Evolutionary conservation across 1,140 invertebrate genomes (phyloP).

Genomic region (Thalassaphorura encarpata): DNA sequence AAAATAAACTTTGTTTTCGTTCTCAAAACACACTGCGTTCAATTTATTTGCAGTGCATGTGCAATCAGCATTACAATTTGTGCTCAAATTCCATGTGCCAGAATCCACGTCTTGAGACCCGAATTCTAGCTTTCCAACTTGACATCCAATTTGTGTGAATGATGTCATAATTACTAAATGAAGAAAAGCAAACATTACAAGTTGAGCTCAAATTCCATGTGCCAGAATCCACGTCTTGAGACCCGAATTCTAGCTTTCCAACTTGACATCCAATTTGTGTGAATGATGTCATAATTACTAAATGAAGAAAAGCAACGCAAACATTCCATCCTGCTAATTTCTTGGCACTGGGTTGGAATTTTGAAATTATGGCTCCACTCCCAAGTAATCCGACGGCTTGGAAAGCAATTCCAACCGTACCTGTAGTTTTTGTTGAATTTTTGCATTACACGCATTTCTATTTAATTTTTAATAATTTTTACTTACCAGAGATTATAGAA

Average conservation of each 20-base stretch:
- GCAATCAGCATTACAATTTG: constrained; percentile 32
- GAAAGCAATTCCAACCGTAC: constrained; percentile 55
- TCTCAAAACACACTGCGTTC: constrained; percentile 31
- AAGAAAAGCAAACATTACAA: constrained; percentile 43
- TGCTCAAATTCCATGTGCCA: constrained; percentile 9
- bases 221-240: neutral
- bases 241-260: constrained; percentile 19
- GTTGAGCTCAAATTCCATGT: constrained; percentile 15
- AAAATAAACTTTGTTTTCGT: constrained; percentile 30
- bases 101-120: constrained; percentile 3
- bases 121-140: constrained; percentile 15
- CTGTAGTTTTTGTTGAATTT: constrained; percentile 1
- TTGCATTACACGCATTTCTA: constrained; percentile 6
- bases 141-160: constrained; percentile 59
- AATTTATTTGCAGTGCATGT: constrained; percentile 30
- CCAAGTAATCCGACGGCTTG: constrained; percentile 59
- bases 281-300: constrained; percentile 53
- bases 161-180: constrained; percentile 52
- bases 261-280: constrained; percentile 56
- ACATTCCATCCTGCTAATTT: constrained; percentile 63
- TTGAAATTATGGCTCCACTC: constrained; percentile 56
- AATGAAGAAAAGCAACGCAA: constrained; percentile 52
- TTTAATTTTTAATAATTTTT: neutral
- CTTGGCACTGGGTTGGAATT: constrained; percentile 55
- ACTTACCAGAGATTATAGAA: constrained; percentile 52